A percentile compares a stretch with the other conserved stretches of the same genome.
Conservation (phyloP, 1,140 invertebrate species). For the Hirudo medicinalis region DNA sequence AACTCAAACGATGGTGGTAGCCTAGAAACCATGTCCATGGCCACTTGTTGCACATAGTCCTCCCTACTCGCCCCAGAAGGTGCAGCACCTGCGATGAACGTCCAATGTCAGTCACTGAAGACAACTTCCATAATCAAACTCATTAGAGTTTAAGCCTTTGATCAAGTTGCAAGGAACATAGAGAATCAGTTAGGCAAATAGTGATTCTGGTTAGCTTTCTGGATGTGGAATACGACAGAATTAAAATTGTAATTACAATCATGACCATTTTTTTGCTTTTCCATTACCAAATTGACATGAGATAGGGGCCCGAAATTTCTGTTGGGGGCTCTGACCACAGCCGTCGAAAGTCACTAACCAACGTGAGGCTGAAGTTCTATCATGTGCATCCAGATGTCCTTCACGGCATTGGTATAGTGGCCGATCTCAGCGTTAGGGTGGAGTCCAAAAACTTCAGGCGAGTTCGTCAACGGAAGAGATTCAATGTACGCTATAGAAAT, state of each 20-base stretch:
- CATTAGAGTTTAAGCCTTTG: too few species aligned
- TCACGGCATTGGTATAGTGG: conserved; percentile 62
- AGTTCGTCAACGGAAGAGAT: conserved; percentile 66
- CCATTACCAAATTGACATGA: too few species aligned
- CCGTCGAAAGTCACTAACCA: conserved; percentile 18
- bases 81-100: conserved; percentile 27
- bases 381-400: conserved; percentile 66
- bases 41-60: conserved; percentile 65
- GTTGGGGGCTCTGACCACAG: too few species aligned
- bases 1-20: conserved; percentile 62
- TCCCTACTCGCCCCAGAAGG: conserved; percentile 37
- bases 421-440: conserved; percentile 84
- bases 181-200: too few species aligned
- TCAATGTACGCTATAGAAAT: conserved; percentile 49
- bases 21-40: conserved; percentile 54
- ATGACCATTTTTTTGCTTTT: too few species aligned
- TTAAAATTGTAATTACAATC: too few species aligned
- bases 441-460: conserved; percentile 85
- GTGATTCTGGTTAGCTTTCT: too few species aligned
- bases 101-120: not conserved
- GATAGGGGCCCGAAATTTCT: too few species aligned
- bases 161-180: too few species aligned
- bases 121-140: too few species aligned
- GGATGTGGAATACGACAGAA: too few species aligned
- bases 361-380: conserved; percentile 75